Base-by-base conservation (phyloP, 1,140 invertebrate species). In the Schmidtea mediterranea region DNA sequence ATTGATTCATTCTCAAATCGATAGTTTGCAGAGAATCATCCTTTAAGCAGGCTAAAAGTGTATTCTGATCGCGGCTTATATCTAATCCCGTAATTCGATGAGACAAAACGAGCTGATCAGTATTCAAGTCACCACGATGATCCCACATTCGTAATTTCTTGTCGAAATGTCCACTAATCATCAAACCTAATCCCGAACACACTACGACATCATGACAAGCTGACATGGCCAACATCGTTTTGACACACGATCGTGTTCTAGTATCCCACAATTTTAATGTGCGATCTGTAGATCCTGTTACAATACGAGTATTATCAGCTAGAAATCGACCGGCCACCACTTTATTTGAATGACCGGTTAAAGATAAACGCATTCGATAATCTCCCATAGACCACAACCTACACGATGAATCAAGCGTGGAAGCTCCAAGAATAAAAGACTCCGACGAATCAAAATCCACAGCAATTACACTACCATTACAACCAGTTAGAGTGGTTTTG, bases 231-330 rank as follows among this genome's bases (percentile, higher is more conserved):
- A 95, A 94, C 67, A 92, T 87, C 1, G 89, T 94, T 64, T 82
- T 79, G 53, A 81, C 76, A 84, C 86, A 92, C 53, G 80, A 79
- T 70, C 76, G 75, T 68, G 78, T 83, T 54, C 78, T 73, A 19
- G 94, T 72, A 67, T 95, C 87, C 86, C 86, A 94, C 55, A 94
- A 77, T 73, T 94, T 94, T 21, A 97, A 66, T 24, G 86, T 92
- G 54, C 87, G 73, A 69, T 95, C 89, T 67, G 90, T 77, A 65
- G 82, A 83, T 47, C 82, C 83, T 15, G 80, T 83, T 52, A 86
- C 62, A 21, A 66, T 57, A 53, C 58, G 57, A 46, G 51, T 56
- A 13, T 51, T 43, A 32, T 61, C 57, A 19, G 53, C 55, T 0
- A 66, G 43, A 51, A 66, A 66, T 57, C 66, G 57, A 57, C 62